These are phyloP conservation scores for Circaetus gallicus DNA, from an alignment of 2,113 vertebrate genomes.

Conservation along the genomic window DNA sequence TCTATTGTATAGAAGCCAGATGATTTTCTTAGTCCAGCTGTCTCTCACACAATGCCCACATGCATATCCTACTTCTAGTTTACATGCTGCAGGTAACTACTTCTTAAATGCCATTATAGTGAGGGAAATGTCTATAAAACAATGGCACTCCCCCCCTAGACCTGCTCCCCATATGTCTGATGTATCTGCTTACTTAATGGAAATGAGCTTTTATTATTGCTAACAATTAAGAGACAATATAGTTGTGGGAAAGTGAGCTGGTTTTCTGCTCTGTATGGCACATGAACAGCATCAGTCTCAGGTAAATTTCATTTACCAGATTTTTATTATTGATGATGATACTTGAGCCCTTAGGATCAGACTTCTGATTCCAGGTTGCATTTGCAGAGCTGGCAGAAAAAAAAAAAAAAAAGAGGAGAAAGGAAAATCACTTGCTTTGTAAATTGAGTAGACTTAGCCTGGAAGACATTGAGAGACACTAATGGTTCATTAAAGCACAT, in stretches of 20 bases:
- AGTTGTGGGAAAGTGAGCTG: background rate
- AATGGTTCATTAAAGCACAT: background rate
- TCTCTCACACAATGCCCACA: background rate
- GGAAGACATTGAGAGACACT: background rate
- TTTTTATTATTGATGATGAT: slow-evolving; percentile 2
- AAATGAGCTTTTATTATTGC: background rate
- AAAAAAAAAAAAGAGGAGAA: background rate
- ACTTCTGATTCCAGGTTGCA: background rate
- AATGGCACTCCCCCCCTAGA: background rate
- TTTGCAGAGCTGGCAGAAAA: background rate
- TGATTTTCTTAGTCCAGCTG: background rate
- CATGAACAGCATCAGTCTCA: background rate
- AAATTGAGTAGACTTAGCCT: background rate
- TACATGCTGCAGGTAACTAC: background rate
- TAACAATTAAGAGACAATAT: background rate
- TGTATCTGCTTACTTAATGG: background rate
- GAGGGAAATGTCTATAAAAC: background rate
- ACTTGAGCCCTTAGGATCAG: background rate
- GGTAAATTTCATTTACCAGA: background rate
- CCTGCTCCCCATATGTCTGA: background rate
- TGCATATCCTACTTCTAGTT: background rate
- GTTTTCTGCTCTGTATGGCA: background rate
- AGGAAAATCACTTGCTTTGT: background rate
- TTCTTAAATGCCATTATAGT: background rate
- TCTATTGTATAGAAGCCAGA: background rate